Evolutionary conservation across 2,113 vertebrate genomes (phyloP).

Genomic region (Siniperca knerii): DNA sequence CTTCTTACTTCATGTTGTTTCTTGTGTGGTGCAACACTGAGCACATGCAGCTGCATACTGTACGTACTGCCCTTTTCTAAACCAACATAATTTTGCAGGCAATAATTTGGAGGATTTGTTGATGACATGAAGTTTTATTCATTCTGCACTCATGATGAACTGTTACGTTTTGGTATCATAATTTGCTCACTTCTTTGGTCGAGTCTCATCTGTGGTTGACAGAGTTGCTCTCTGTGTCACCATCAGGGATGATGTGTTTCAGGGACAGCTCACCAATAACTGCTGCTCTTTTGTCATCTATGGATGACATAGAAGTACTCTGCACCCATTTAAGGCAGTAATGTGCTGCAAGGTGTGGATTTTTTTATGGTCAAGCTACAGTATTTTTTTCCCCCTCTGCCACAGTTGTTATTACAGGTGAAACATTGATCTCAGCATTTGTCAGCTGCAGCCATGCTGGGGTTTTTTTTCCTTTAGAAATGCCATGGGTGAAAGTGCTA

Average conservation of each 20-base stretch:
- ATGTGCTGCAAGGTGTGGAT: slow-evolving; percentile 10
- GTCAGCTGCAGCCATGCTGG: background rate
- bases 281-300: slow-evolving; percentile 28
- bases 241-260: slow-evolving; percentile 17
- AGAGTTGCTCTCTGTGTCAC: slow-evolving; percentile 16
- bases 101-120: too few relatives aligned
- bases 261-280: slow-evolving; percentile 21
- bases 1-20: background rate
- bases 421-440: background rate
- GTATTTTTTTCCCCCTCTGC: slow-evolving; percentile 5
- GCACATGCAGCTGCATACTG: too few relatives aligned
- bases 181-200: background rate
- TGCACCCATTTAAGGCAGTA: slow-evolving; percentile 1
- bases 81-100: too few relatives aligned
- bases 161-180: background rate
- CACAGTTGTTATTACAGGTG: slow-evolving; percentile 15
- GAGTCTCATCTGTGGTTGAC: slow-evolving; percentile 2
- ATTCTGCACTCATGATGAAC: too few relatives aligned
- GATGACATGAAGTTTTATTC: too few relatives aligned
- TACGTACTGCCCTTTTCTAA: too few relatives aligned
- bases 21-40: background rate
- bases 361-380: slow-evolving; percentile 17
- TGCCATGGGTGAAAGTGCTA: background rate
- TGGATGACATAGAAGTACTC: slow-evolving; percentile 21
- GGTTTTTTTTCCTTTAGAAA: background rate